Base-by-base conservation (phyloP, 2,888 invertebrate species). In the Tinea pellionella region DNA sequence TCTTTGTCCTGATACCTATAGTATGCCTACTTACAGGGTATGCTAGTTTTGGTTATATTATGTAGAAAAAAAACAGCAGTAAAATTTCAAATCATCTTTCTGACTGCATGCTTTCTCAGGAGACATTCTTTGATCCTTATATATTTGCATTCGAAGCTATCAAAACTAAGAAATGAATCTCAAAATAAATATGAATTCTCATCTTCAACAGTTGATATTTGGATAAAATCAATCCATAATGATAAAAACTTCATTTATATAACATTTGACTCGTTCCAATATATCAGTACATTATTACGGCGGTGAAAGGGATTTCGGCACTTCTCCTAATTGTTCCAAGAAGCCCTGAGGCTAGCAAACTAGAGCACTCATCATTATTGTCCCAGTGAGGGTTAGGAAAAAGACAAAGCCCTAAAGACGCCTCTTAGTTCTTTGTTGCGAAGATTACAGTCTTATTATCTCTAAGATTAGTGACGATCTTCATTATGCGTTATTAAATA, bases 251-350 rank as follows among this genome's bases (percentile, higher is more conserved):
- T 24, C 24, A 37, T 37, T 12, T 9, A 37, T 37, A 37, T 37
- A 37, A 37, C 37, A 37, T 37, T 37, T n/a, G 37, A 37, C 37
- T 12, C 9, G 37, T 9, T 37, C n/a, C 37, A 37, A 37, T 37
- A 37, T 37, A 37, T 37, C 37, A 37, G 37, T 37, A 37, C 37
- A 37, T n/a, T n/a, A 37, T 37, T n/a, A 37, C 9, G n/a, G 37
- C 2, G 2, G 15, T 32, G 32, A 32, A 32, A 57, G 15, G 57
- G 32, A 53, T 60, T 51, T 61, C 67, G 68, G 71, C 75, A 77
- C 77, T 75, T 66, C 62, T 68, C 66, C 64, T 72, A 69, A 77
- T 77, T 74, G 69, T 68, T 63, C 63, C 64, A 66, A 1, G 32
- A 32, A 8, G 57, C 57, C 53, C 57, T 2, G 30, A 57, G 57